Base-by-base conservation (phyloP, 1,140 invertebrate species). In the Lordiphosa mommai region DNA sequence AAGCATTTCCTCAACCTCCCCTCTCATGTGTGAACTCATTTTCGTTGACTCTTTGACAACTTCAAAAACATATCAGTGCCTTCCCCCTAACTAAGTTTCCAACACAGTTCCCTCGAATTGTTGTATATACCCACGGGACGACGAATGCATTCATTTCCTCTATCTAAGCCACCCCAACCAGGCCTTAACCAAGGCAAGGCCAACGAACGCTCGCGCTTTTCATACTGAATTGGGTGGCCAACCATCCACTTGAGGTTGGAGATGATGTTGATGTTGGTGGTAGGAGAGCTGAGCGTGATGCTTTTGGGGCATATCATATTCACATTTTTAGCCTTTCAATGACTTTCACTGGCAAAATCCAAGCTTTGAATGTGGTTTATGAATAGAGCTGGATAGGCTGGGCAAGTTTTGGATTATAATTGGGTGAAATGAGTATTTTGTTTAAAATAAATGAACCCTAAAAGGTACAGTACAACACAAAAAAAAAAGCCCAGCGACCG, bases 51-150 rank as follows among this genome's bases (percentile, higher is more conserved):
- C 7, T 37, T 38, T 55, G 23, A 43, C 29, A 41, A 59, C 47
- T 51, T 40, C 36, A 58, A 59, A 34, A 56, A n/a, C 38, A 13
- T 36, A n/a, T 46, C 2, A 12, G 10, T 27, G 13, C 36, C 33
- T 12, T 1, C 7, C 36, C 36, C 4, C 36, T 4, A 9, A 23
- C n/a, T 10, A 16, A 10, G 37, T 33, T 61, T 50, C 29, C 43
- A 29, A 8, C 17, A 44, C 30, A 59, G 57, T 61, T 58, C 13
- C 16, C 23, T 13, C 14, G 34, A 34, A 10, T 50, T 20, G 12
- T n/a, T 23, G 23, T 12, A 60, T 13, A 14, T 3, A 34, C 7
- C 13, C 6, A 2, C n/a, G n/a, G 17, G 23, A 13, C 2, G n/a
- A 9, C 30, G 7, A 27, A 7, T 27, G 9, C 10, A 33, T 27